These are phyloP conservation scores for Drosophila miranda DNA, from an alignment of 1,140 invertebrate genomes.

Conservation along the genomic window DNA sequence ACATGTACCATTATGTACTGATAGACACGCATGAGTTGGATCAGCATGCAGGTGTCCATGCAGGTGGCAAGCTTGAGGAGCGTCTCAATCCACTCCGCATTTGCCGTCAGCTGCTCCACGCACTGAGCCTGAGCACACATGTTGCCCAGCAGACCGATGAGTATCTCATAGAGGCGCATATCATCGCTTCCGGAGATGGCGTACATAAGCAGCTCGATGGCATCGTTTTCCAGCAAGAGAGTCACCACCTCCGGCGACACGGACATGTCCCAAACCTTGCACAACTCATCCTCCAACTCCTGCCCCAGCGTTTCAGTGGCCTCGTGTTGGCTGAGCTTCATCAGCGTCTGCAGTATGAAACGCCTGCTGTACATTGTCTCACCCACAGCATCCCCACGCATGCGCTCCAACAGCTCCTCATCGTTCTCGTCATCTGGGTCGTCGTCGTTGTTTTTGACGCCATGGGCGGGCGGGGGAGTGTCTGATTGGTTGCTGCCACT, in stretches of 20 bases:
- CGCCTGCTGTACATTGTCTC: conserved; percentile 89
- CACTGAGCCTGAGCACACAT: conserved; percentile 83
- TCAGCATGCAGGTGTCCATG: conserved; percentile 85
- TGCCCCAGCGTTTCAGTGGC: conserved; percentile 76
- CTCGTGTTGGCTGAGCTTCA: conserved; percentile 82
- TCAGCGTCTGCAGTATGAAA: conserved; percentile 87
- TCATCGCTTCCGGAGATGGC: conserved; percentile 83
- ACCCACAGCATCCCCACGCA: conserved; percentile 89
- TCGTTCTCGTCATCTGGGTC: conserved; percentile 43
- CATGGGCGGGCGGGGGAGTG: conserved; percentile 45
- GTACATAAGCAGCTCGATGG: conserved; percentile 84
- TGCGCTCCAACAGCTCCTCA: conserved; percentile 79
- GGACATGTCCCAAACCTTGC: conserved; percentile 91
- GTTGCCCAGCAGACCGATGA: conserved; percentile 89
- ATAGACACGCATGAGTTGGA: conserved; percentile 87
- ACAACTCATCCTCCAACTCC: conserved; percentile 87
- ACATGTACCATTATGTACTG: conserved; percentile 83
- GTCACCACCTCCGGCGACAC: conserved; percentile 87
- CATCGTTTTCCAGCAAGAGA: conserved; percentile 86
- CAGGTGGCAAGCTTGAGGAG: conserved; percentile 85
- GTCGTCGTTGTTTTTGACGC: conserved; percentile 37
- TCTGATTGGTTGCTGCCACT: conserved; percentile 35
- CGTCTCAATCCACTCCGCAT: conserved; percentile 82
- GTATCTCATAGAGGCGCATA: conserved; percentile 87
- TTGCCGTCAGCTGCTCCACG: conserved; percentile 82